Evolutionary conservation across 2,888 invertebrate genomes (phyloP), one percentile per base, ranked within the genome.

Genomic region (Agrenia bidenticulata): DNA sequence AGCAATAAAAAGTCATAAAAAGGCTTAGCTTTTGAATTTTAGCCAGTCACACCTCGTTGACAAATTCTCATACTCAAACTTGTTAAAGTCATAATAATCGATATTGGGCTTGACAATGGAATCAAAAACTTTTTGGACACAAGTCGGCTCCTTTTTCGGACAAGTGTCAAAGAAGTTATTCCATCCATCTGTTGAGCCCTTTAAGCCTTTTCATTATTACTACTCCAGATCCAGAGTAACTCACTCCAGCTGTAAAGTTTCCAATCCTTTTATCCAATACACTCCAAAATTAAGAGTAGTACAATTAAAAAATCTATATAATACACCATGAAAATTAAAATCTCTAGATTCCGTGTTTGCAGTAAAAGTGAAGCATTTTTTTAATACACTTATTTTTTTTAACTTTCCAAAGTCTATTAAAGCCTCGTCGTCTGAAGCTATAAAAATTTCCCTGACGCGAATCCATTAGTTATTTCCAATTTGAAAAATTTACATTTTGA

Each of bases 21-120:
- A 45, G 15, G 5, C 45, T 15, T 45, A 45, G 15, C 4, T n/a
- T n/a, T 45, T 19, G 19, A 5, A 39, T 15, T n/a, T n/a, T 17
- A 45, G 9, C 5, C 9, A 45, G 5, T 55, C 55, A 17, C 55
- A 55, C 55, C 55, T 55, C 55, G 55, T 55, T 55, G 55, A 55
- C 55, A 55, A 55, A 55, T 55, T 55, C n/a, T 51, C 55, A 24
- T 55, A 9, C 4, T 13, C 7, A 11, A 55, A 55, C 32, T 27
- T 55, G 2, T 32, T 32, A 55, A 55, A n/a, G 45, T 45, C 45
- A 45, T 45, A 45, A 45, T 45, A 45, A 45, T 45, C 45, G 45
- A 45, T 45, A 15, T 45, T 45, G 4, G 9, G 5, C 15, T 17
- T 4, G 5, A 45, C 45, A 15, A 5, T n/a, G n/a, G 45, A 45